These are phyloP conservation scores for Toxostoma redivivum DNA, from an alignment of 2,113 vertebrate species.

Conservation along the genomic window DNA sequence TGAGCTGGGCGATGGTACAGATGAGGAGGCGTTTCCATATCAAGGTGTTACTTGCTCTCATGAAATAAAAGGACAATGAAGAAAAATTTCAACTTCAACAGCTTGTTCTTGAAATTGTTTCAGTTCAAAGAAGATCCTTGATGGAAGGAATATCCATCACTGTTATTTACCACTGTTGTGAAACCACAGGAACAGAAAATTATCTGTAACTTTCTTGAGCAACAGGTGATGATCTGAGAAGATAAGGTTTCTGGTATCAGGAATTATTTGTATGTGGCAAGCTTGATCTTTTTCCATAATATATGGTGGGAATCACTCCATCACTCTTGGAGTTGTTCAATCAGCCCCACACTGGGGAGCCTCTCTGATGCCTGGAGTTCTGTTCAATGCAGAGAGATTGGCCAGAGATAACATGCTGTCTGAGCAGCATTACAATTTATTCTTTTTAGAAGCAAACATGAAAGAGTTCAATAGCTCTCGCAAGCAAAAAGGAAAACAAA, in stretches of 20 bases:
- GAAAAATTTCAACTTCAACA: not conserved
- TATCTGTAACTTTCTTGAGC: not conserved
- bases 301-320: not conserved
- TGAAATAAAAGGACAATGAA: not conserved
- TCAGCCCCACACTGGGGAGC: not conserved
- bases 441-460: not conserved
- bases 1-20: not conserved
- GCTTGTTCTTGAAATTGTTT: not conserved
- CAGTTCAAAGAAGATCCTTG: not conserved
- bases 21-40: not conserved
- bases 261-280: not conserved
- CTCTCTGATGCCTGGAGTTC: not conserved
- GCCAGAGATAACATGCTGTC: not conserved
- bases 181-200: not conserved
- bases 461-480: not conserved
- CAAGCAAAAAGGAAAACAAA: not conserved
- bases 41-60: not conserved
- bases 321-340: not conserved
- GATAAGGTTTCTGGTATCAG: not conserved
- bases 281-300: not conserved
- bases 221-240: not conserved
- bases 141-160: not conserved
- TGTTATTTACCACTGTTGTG: not conserved
- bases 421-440: not conserved
- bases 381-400: not conserved